Conservation (phyloP, 2,113 vertebrate genomes). For the Nothobranchius kuhntae region DNA sequence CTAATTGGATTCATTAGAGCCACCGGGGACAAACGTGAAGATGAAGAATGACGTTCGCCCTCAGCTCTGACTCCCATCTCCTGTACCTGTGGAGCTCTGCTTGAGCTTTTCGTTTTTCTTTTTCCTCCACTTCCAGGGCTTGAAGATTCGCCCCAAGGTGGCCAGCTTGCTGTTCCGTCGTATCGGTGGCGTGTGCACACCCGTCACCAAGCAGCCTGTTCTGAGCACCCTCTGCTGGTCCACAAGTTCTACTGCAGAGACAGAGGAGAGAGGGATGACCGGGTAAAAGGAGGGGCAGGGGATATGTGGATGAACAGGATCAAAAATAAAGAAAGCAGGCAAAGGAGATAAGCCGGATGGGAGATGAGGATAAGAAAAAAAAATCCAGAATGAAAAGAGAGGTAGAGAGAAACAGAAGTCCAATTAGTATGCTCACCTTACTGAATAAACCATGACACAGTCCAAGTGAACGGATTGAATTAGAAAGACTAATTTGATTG, state of each 20-base stretch:
- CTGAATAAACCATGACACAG: slow-evolving; percentile 64
- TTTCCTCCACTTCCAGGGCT: slow-evolving; percentile 99
- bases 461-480: slow-evolving; percentile 64
- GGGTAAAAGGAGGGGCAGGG: slow-evolving; percentile 6
- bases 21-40: background rate
- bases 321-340: background rate
- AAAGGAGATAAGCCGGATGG: background rate
- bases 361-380: slow-evolving; percentile 9
- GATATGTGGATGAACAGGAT: no score
- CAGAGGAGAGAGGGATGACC: background rate
- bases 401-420: slow-evolving; percentile 21
- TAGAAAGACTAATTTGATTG: slow-evolving; percentile 65
- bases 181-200: slow-evolving; percentile 91
- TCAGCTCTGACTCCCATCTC: background rate
- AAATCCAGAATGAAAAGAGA: slow-evolving; percentile 11
- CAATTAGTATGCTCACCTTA: slow-evolving; percentile 58
- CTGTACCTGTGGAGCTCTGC: slow-evolving; percentile 91
- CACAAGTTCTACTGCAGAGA: slow-evolving; percentile 82
- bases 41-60: background rate
- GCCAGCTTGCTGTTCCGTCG: slow-evolving; percentile 96
- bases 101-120: slow-evolving; percentile 98
- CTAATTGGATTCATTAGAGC: slow-evolving; percentile 10
- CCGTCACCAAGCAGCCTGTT: slow-evolving; percentile 89
- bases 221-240: slow-evolving; percentile 87
- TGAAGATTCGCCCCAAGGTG: slow-evolving; percentile 94